Evolutionary conservation across 2,888 invertebrate species (phyloP), one percentile per base, ranked within the genome.

Genomic region (Cremastinae sp.): DNA sequence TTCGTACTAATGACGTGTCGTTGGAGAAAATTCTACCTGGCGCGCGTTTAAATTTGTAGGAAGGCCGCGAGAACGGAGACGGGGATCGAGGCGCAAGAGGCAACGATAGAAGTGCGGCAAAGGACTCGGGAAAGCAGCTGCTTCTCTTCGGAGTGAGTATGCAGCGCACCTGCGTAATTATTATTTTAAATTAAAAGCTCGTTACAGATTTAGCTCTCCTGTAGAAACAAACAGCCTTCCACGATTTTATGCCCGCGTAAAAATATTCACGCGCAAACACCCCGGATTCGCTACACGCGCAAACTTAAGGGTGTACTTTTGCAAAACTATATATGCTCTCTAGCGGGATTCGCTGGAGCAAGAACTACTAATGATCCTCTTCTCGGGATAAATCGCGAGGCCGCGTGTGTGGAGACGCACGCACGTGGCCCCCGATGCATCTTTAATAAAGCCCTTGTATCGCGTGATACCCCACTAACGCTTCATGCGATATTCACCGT

Each of bases 131-230:
- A 59, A 74, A 65, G 59, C 69, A 59, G 22, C 58, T 51, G 36
- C 45, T 28, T 28, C 28, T 28, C 18, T 51, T 61, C 18, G 20
- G 16, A 10, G 12, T 5, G 45, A 59, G 22, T 64, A n/a, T n/a
- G 36, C 41, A 28, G 54, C 54, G 47, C 59, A 69, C 68, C 69
- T 65, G 59, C 65, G 53, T 77, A 65, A 77, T 77, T 70, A 77
- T 74, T 77, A 66, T 75, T 72, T 58, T 12, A 47, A 75, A 75
- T 72, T 72, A 75, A 75, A 68, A 75, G 66, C 66, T 74, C 61
- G 74, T 62, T 56, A 74, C 74, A 49, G 56, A 74, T 74, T 68
- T 62, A 74, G 62, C 68, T 69, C 43, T 56, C 12, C 56, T 5
- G 28, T 28, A 47, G 66, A 16, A 38, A 36, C 49, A 58, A 34